phyloP scores from a whole-genome alignment of 2,888 invertebrate species.

The Carcina quercana region DNA sequence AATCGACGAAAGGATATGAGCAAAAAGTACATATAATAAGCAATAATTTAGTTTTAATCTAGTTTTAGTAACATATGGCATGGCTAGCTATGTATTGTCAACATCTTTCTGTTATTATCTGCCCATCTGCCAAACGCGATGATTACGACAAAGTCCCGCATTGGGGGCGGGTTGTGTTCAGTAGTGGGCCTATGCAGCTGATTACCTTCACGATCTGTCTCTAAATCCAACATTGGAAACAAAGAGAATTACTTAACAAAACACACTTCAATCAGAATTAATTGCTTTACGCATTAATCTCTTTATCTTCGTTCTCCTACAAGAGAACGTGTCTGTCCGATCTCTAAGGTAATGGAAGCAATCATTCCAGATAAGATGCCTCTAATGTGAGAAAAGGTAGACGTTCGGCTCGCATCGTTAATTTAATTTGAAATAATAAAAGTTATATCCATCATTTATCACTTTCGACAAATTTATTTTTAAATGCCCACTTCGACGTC shows the following conservation, averaged over 20 bases:
- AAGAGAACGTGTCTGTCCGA: constrained; percentile 64
- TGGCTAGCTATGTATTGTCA: too few species aligned
- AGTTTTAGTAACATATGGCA: too few species aligned
- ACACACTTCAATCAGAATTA: constrained; percentile 73
- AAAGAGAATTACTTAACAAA: constrained; percentile 71
- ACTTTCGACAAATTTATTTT: constrained; percentile 74
- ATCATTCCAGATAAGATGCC: constrained; percentile 72
- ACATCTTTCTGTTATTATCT: too few species aligned
- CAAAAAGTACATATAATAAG: too few species aligned
- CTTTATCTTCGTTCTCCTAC: constrained; percentile 64
- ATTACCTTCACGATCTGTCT: constrained; percentile 47
- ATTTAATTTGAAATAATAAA: constrained; percentile 74
- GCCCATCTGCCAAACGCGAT: too few species aligned
- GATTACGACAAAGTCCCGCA: too few species aligned
- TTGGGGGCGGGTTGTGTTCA: too few species aligned
- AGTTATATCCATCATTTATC: constrained; percentile 72
- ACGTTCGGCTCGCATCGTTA: constrained; percentile 64
- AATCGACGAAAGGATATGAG: too few species aligned
- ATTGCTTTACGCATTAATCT: constrained; percentile 73
- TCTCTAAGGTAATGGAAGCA: constrained; percentile 70
- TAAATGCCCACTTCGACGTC: constrained; percentile 65
- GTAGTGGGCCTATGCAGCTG: too few species aligned
- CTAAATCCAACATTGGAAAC: constrained; percentile 54
- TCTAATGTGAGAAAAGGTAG: constrained; percentile 73
- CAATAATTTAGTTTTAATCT: too few species aligned